Conservation (phyloP, 2,888 invertebrate species). For the Mellilla xanthometata region DNA sequence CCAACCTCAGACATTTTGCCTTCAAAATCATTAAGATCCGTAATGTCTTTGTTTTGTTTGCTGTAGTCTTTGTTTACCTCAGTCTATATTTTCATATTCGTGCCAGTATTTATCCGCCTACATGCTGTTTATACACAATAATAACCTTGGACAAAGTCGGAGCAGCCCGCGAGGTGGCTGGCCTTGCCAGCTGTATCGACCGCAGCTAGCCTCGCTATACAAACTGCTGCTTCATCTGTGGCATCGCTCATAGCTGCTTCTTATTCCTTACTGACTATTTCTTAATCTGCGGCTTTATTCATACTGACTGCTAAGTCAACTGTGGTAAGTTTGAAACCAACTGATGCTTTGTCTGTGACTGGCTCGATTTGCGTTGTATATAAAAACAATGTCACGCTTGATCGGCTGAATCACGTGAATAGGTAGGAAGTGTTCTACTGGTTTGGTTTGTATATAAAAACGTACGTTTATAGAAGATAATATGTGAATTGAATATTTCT, state of each 20-base stretch:
- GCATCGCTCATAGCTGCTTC: background rate
- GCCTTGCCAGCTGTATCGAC: constrained; percentile 48
- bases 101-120: constrained; percentile 23
- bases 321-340: background rate
- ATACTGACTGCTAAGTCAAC: too few species aligned
- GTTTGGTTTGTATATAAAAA: too few species aligned
- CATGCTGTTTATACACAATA: constrained; percentile 75
- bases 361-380: constrained; percentile 38
- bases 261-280: background rate
- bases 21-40: background rate
- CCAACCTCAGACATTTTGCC: background rate
- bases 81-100: constrained; percentile 30
- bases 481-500: too few species aligned
- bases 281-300: background rate
- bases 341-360: constrained; percentile 1
- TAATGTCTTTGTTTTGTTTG: background rate
- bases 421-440: constrained; percentile 4
- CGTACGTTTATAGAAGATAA: too few species aligned
- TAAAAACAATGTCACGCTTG: constrained; percentile 18
- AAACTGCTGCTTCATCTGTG: background rate
- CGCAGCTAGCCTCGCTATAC: constrained; percentile 1
- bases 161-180: constrained; percentile 48
- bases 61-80: constrained; percentile 25
- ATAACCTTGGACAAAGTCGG: constrained; percentile 61
- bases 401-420: constrained; percentile 22